Base-by-base conservation (phyloP, 2,797 vertebrate genomes). In the Hippoglossus hippoglossus region DNA sequence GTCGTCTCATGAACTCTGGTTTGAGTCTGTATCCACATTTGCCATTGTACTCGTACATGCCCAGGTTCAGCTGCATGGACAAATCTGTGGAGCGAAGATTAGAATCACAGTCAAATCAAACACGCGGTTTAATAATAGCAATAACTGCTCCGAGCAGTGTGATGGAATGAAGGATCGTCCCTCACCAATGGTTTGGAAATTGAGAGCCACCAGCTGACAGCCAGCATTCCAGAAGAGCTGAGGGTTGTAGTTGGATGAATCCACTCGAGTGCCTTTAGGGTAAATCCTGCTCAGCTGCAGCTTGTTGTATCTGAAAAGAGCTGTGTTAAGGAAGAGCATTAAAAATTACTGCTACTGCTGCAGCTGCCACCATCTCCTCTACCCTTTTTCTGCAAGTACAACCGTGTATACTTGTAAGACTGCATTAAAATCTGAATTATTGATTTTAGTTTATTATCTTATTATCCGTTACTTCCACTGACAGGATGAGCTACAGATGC, bases 201-300 rank as follows among this genome's bases (percentile, higher is more conserved):
- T 99, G 47, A 99, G 95, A 6, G 98, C 98, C 18, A 99, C 98
- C 90, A 99, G 95, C 81, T 99, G 98, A 90, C 98, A 99, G 67
- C 98, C 98, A 0, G 98, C 96, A 0, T 99, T 99, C 98, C 98
- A 99, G 85, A 99, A 99, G 67, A 99, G 96, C 79, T 99, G 98
- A 16, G 98, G 98, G 95, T 98, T 99, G 86, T 99, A 99, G 93
- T 99, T 99, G 2, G 98, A 99, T 9, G 98, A 99, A 89, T 99
- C 98, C 67, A 99, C 98, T 13, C 98, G 93, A 0, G 98, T 99
- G 73, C 98, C 98, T 93, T 99, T 99, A 0, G 98, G 98, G 86
- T 99, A 99, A 86, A 99, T 97, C 77, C 98, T 94, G 88, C 98
- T 99, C 65, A 99, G 95, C 87, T 99, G 98, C 90, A 97, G 94